Evolutionary conservation across 2,888 invertebrate species (phyloP), one percentile per base, ranked within the genome.

Genomic region (Dolichopus griseipennis): DNA sequence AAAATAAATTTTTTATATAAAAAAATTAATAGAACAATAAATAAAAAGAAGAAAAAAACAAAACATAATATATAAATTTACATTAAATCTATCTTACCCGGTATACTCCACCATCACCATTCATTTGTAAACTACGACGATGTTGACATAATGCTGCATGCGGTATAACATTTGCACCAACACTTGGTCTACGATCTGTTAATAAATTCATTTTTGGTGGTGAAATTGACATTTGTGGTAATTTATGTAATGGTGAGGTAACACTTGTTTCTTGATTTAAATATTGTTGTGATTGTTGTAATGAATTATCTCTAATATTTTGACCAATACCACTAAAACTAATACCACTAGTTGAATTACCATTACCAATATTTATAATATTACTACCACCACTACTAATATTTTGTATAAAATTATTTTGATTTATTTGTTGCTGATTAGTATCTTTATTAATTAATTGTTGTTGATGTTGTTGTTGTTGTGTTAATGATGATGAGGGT

Each of bases 71-170:
- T 4, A n/a, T n/a, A n/a, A n/a, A n/a, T n/a, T 41, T 41, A 12
- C 5, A 27, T 27, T 27, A 27, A 27, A 27, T 41, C 8, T 41
- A 64, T 64, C 69, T 70, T 64, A 69, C 70, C 67, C 69, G 69
- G 52, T 69, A 69, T 64, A 69, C 69, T 52, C 70, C 69, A 22
- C 71, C 71, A 62, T 72, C 72, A 64, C 72, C 72, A 70, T 73
- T 73, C 64, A 73, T 71, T 68, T 74, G 74, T 41, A 74, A 66
- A 70, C 74, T 74, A 62, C 71, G 73, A 10, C 74, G 69, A 69
- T 74, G 74, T 65, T 73, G 73, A 65, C 71, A 72, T 15, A 74
- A 65, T 18, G 74, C 74, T 7, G 74, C 74, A 69, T 73, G 72
- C 34, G 74, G 74, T 67, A 74, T 73, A 33, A 72, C 72, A 70